These are phyloP conservation scores for Danio choprae DNA, from an alignment of 2,797 vertebrate species.

Conservation along the genomic window DNA sequence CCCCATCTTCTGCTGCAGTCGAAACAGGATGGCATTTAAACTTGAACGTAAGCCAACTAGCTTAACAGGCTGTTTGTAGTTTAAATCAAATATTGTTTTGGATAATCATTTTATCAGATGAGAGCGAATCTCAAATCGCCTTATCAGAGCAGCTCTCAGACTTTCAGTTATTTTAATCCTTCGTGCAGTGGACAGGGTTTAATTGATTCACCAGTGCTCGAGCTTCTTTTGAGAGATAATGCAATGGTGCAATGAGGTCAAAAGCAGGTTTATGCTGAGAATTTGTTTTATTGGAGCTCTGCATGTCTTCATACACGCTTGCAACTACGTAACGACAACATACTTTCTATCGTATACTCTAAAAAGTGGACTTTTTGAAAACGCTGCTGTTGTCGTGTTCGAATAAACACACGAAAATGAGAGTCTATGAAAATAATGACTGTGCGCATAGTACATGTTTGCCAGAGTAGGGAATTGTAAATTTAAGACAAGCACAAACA, in stretches of 20 bases:
- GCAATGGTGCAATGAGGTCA: slow-evolving; percentile 74
- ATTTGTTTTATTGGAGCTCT: slow-evolving; percentile 65
- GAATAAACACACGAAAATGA: too few species aligned
- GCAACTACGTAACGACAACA: background rate
- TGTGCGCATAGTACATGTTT: too few species aligned
- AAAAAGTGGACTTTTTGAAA: background rate
- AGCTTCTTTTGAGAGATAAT: slow-evolving; percentile 79
- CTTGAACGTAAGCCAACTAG: slow-evolving; percentile 74
- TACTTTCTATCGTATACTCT: background rate
- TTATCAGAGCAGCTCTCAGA: slow-evolving; percentile 79
- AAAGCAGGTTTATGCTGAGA: slow-evolving; percentile 73
- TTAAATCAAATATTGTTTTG: slow-evolving; percentile 76
- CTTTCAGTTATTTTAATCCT: slow-evolving; percentile 78
- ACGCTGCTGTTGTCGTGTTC: too few species aligned
- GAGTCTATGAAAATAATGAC: too few species aligned
- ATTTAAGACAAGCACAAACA: too few species aligned
- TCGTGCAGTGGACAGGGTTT: slow-evolving; percentile 77
- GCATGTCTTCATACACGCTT: slow-evolving; percentile 53
- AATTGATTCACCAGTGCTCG: slow-evolving; percentile 79
- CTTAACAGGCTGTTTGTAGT: slow-evolving; percentile 75
- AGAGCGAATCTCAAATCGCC: slow-evolving; percentile 78
- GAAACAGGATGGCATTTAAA: slow-evolving; percentile 76
- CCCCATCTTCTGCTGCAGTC: slow-evolving; percentile 63
- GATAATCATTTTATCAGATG: slow-evolving; percentile 87
- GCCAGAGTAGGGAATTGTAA: too few species aligned